phyloP scores from a whole-genome alignment of 2,888 invertebrate genomes.

The Diarsia mendica region DNA sequence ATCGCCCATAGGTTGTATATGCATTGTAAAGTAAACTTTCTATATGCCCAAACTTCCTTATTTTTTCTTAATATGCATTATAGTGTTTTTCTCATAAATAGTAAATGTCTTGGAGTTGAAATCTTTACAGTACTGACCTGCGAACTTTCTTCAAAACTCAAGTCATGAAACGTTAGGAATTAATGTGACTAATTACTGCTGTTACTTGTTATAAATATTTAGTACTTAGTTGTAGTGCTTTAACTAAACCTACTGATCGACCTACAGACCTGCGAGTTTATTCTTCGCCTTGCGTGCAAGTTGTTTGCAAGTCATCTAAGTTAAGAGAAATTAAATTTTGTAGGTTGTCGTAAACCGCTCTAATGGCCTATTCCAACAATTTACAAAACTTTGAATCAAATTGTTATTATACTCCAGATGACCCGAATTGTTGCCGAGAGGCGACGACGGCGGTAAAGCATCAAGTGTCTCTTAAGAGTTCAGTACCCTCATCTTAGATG shows the following conservation, averaged over 20 bases:
- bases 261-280: background rate
- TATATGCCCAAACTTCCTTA: background rate
- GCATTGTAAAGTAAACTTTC: background rate
- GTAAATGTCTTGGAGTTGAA: background rate
- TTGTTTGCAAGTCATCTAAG: conserved; percentile 48
- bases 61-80: background rate
- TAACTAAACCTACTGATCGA: background rate
- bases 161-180: background rate
- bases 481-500: conserved; percentile 9
- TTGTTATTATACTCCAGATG: conserved; percentile 38
- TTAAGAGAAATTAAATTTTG: conserved; percentile 45
- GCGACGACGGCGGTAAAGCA: background rate
- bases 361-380: conserved; percentile 39
- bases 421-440: conserved; percentile 30
- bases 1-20: background rate
- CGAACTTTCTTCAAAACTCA: background rate
- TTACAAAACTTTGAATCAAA: conserved; percentile 42
- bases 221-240: background rate
- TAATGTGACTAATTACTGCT: background rate
- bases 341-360: conserved; percentile 46
- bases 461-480: conserved; percentile 25
- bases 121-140: background rate
- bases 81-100: background rate
- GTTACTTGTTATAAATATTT: background rate
- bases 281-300: conserved; percentile 26